A percentile compares a stretch with the other conserved stretches of the same genome.
phyloP scores from a whole-genome alignment of 2,888 invertebrate species.

The Teinopalpus imperialis region DNA sequence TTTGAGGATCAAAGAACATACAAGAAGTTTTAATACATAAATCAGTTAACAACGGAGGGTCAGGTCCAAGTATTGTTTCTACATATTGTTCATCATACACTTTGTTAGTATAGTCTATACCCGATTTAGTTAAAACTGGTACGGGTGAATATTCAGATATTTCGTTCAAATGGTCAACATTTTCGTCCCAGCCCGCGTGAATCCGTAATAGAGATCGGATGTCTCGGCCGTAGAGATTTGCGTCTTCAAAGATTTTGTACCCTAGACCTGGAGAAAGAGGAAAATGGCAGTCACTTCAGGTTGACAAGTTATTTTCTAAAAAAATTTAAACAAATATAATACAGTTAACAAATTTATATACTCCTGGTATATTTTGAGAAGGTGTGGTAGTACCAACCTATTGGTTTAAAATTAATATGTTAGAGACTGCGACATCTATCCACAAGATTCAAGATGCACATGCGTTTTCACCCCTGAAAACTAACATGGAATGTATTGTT shows the following conservation, averaged over 20 bases:
- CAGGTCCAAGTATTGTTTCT: constrained; percentile 50
- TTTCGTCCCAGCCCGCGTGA: constrained; percentile 41
- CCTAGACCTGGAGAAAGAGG: constrained; percentile 52
- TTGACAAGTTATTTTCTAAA: too few species aligned
- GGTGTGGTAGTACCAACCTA: too few species aligned
- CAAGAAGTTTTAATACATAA: constrained; percentile 44
- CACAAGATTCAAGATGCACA: too few species aligned
- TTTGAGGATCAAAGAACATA: constrained; percentile 44
- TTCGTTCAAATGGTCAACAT: constrained; percentile 42
- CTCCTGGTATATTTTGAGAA: too few species aligned
- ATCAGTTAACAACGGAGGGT: constrained; percentile 55
- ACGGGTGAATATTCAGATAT: constrained; percentile 48
- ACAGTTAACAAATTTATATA: too few species aligned
- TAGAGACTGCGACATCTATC: too few species aligned
- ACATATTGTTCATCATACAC: constrained; percentile 51
- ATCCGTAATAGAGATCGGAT: constrained; percentile 55
- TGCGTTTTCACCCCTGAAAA: too few species aligned
- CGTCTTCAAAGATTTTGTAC: constrained; percentile 49
- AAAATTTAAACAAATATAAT: too few species aligned
- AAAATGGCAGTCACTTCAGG: too few species aligned
- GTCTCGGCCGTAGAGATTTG: constrained; percentile 52
- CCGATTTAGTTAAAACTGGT: constrained; percentile 45
- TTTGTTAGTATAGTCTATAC: constrained; percentile 62
- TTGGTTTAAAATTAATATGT: too few species aligned
- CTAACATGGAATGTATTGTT: too few species aligned